Evolutionary conservation across 1,140 invertebrate species (phyloP).

Genomic region (Temnothorax nylanderi): DNA sequence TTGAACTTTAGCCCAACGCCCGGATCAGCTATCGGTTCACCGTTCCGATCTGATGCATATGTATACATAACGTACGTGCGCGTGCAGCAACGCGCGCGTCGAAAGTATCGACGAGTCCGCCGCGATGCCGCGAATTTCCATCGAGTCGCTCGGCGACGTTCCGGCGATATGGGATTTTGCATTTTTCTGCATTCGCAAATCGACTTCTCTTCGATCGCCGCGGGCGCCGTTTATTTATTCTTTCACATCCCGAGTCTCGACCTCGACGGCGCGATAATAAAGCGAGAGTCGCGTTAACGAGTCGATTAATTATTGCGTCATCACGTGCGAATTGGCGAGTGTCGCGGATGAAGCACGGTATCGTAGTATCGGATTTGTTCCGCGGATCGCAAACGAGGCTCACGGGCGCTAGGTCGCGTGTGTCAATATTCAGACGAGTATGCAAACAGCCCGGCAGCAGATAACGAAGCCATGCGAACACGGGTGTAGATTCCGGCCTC

Average conservation of each 20-base stretch:
- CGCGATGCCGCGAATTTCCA: not conserved
- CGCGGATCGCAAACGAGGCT: conserved; percentile 8
- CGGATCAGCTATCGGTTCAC: not conserved
- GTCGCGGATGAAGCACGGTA: not conserved
- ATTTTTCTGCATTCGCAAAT: not conserved
- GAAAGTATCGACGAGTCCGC: conserved; percentile 1
- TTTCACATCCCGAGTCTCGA: not conserved
- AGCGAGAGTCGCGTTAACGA: not conserved
- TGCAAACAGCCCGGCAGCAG: conserved; percentile 32
- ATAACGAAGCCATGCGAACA: conserved; percentile 48
- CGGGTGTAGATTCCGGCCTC: not conserved
- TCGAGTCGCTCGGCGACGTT: not conserved
- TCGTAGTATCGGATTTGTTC: conserved; percentile 35
- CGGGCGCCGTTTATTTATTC: too few species aligned
- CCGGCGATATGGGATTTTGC: conserved; percentile 2
- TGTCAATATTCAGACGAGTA: conserved; percentile 55
- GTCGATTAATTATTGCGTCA: conserved; percentile 25
- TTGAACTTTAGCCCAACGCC: conserved; percentile 8
- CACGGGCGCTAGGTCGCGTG: conserved; percentile 30
- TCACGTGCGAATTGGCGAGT: not conserved
- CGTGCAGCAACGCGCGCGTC: not conserved
- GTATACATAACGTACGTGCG: conserved; percentile 13
- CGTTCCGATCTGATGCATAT: conserved; percentile 23
- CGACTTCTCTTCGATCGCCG: not conserved
- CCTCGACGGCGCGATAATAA: not conserved